These are phyloP conservation scores for Ephialtes manifestator DNA, from an alignment of 2,888 invertebrate species.

Conservation along the genomic window DNA sequence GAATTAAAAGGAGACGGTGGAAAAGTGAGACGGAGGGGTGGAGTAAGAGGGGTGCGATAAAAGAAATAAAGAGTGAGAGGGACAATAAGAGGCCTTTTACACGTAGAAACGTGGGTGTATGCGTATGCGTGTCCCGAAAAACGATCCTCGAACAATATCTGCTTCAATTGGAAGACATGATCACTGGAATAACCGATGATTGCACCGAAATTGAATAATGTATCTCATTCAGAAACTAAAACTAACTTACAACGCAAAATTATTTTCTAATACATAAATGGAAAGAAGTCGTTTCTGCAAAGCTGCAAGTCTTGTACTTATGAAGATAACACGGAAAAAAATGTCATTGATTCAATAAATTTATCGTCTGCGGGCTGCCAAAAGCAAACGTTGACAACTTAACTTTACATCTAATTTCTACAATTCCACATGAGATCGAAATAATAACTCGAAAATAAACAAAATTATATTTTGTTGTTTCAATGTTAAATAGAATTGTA, in stretches of 20 bases:
- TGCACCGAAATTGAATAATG: not conserved
- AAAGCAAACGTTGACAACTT: too few relatives aligned
- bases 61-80: conserved; percentile 28
- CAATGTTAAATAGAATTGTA: too few relatives aligned
- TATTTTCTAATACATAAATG: not conserved
- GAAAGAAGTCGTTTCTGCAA: not conserved
- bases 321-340: too few relatives aligned
- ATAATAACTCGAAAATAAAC: too few relatives aligned
- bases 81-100: conserved; percentile 53
- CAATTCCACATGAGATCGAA: too few relatives aligned
- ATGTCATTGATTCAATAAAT: too few relatives aligned
- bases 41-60: not conserved
- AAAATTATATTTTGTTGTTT: too few relatives aligned
- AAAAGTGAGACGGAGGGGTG: conserved; percentile 19
- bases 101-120: conserved; percentile 21
- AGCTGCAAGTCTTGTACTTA: not conserved
- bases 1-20: conserved; percentile 21
- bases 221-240: not conserved
- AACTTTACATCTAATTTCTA: too few relatives aligned
- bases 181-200: not conserved
- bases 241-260: not conserved
- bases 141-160: not conserved
- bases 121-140: not conserved
- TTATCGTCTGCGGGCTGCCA: too few relatives aligned
- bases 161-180: not conserved